A percentile compares a stretch with the other conserved stretches of the same genome.
phyloP scores from a whole-genome alignment of 1,140 invertebrate genomes.

The Magallana angulata region DNA sequence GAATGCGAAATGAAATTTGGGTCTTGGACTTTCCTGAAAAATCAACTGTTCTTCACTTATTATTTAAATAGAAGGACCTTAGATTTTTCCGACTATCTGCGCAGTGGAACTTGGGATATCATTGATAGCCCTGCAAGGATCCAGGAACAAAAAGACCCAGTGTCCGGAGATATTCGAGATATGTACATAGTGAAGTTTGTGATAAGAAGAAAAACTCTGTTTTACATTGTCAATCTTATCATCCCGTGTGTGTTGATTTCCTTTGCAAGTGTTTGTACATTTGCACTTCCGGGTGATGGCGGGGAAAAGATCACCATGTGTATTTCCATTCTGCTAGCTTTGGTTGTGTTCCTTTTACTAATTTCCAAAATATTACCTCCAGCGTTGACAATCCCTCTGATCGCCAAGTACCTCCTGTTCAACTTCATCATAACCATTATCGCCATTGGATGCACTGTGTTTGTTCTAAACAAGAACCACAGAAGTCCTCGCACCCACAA shows the following conservation, averaged over 20 bases:
- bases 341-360: constrained; percentile 98
- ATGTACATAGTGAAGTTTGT: constrained; percentile 85
- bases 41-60: constrained; percentile 95
- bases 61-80: constrained; percentile 97
- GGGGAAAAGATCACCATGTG: constrained; percentile 92
- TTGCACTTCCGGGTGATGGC: constrained; percentile 93
- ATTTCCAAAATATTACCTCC: constrained; percentile 99
- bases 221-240: constrained; percentile 99
- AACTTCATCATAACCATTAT: constrained; percentile 99
- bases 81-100: constrained; percentile 98
- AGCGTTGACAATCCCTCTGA: constrained; percentile 83
- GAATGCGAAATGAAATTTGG: constrained; percentile 99
- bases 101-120: constrained; percentile 99
- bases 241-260: constrained; percentile 98
- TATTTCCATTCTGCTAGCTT: constrained; percentile 98
- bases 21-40: constrained; percentile 99
- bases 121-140: constrained; percentile 90
- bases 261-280: constrained; percentile 98
- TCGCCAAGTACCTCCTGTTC: constrained; percentile 99
- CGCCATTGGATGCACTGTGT: constrained; percentile 98
- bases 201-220: constrained; percentile 98
- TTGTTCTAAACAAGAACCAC: constrained; percentile 99
- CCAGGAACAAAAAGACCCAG: constrained; percentile 60
- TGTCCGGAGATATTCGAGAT: constrained; percentile 65
- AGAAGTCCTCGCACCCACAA: constrained; percentile 91